Evolutionary conservation across 2,797 vertebrate species (phyloP), one percentile per base, ranked within the genome.

Genomic region (Tragelaphus oryx): DNA sequence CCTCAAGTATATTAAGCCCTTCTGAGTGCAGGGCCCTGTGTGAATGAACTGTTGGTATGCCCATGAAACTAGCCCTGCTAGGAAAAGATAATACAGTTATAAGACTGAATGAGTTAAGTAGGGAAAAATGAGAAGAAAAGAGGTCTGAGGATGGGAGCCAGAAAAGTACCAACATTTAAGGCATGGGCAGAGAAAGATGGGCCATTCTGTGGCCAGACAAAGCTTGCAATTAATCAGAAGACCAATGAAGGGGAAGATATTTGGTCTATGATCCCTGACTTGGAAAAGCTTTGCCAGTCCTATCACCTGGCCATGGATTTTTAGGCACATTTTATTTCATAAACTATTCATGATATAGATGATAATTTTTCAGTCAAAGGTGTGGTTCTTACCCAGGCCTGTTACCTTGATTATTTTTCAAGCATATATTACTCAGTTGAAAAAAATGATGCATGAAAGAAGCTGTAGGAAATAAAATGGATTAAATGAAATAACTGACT

Each of bases 381-480:
- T 37, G 8, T 81, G 26, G 48, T 89, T 91, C 50, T 82, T 65
- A 89, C 18, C 41, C 3, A 76, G 48, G 57, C 16, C 5, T 68
- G 93, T 87, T 62, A 60, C 18, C 28, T 94, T 60, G 20, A 71
- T 95, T 95, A 79, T 46, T 84, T 95, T 93, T 92, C 46, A 80
- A 83, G 22, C 16, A 48, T 71, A 81, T 48, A 75, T 82, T 87
- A 87, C 20, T 83, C 24, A 79, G 37, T 52, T 88, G n/a, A 16
- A 41, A 75, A 91, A 80, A 93, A 62, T 4, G 88, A 48, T 26
- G 14, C 10, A 8, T 37, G 37, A 81, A 62, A 93, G 71, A 85
- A 93, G 68, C 59, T 76, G 6, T 12, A 91, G 74, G 50, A 52
- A 71, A 79, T 79, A 78, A 89, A 91, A 59, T 46, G n/a, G 33